Evolutionary conservation across 92 coral and sea anemone genomes (phyloP).

Genomic region (Heteractis magnifica): DNA sequence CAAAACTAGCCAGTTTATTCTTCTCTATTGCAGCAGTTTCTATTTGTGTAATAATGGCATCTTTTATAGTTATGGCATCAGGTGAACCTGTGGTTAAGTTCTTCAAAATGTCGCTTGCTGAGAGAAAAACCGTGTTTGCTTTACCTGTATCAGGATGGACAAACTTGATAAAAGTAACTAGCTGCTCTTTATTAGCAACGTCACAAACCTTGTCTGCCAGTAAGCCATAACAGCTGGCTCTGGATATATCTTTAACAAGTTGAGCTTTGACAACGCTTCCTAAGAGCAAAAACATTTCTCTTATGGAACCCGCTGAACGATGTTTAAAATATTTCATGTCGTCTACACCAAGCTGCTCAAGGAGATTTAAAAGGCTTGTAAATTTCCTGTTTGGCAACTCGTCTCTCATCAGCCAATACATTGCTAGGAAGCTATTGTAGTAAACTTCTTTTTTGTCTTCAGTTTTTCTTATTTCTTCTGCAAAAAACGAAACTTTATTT

Average conservation of each 20-base stretch:
- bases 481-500: no score
- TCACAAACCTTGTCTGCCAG: slow-evolving; percentile 61
- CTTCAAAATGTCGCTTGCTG: slow-evolving; percentile 49
- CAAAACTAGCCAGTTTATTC: slow-evolving; percentile 46
- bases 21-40: slow-evolving; percentile 24
- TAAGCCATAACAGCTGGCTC: slow-evolving; percentile 49
- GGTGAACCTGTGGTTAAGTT: slow-evolving; percentile 45
- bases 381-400: slow-evolving; percentile 59
- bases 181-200: slow-evolving; percentile 66
- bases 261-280: slow-evolving; percentile 38
- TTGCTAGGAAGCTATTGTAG: slow-evolving; percentile 44
- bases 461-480: no score
- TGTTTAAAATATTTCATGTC: slow-evolving; percentile 62
- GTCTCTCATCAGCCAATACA: slow-evolving; percentile 67
- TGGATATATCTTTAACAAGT: slow-evolving; percentile 8
- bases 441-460: slow-evolving; percentile 51
- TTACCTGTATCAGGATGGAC: slow-evolving; percentile 50
- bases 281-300: slow-evolving; percentile 65
- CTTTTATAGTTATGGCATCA: slow-evolving; percentile 43
- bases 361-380: slow-evolving; percentile 37
- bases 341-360: slow-evolving; percentile 52
- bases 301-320: slow-evolving; percentile 53
- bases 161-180: slow-evolving; percentile 53
- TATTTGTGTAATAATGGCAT: slow-evolving; percentile 40
- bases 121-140: slow-evolving; percentile 45